These are phyloP conservation scores for Caenorhabditis brenneri DNA, from an alignment of 1,140 invertebrate genomes.

Conservation along the genomic window DNA sequence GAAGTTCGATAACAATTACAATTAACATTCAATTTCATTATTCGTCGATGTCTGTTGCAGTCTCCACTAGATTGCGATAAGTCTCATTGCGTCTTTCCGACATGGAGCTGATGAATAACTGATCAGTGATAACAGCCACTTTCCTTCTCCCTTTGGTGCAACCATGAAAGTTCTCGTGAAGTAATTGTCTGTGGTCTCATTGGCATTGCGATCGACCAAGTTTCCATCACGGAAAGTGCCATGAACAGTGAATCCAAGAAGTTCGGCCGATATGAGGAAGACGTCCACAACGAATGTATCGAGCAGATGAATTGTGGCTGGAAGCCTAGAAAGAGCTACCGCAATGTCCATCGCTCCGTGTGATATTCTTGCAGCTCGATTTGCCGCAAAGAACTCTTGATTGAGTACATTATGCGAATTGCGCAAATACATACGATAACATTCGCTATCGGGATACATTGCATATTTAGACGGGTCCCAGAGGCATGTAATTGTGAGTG, in stretches of 20 bases:
- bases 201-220: neutral
- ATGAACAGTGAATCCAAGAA: conserved; percentile 16
- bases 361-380: neutral
- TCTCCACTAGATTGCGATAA: conserved; percentile 1
- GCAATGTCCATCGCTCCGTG: conserved; percentile 27
- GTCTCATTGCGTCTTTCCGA: neutral
- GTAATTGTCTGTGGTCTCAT: neutral
- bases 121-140: neutral
- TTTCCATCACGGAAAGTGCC: conserved; percentile 7
- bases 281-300: conserved; percentile 26
- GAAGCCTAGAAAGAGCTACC: conserved; percentile 1
- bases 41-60: neutral
- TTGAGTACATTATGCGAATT: conserved; percentile 25
- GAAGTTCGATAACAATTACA: neutral
- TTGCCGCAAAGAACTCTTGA: neutral
- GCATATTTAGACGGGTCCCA: neutral
- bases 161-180: conserved; percentile 24
- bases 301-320: neutral
- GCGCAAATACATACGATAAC: neutral
- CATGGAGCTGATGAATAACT: conserved; percentile 30
- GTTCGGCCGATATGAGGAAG: neutral
- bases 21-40: neutral
- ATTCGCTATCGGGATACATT: neutral
- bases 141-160: conserved; percentile 16
- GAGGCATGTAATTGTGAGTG: neutral